Evolutionary conservation across 1,140 invertebrate species (phyloP).

Genomic region (Antheraea pernyi): DNA sequence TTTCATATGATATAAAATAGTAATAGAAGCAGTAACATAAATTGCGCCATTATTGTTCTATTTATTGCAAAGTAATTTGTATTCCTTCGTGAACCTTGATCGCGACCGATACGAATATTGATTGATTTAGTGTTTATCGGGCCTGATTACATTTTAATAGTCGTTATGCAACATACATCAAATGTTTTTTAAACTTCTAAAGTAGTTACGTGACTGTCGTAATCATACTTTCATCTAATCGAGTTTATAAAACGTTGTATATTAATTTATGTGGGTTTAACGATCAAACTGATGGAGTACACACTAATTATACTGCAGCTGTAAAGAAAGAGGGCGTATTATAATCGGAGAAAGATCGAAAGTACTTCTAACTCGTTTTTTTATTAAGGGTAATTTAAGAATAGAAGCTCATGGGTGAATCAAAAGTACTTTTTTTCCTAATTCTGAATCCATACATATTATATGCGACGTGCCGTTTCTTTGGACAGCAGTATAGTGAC

Average conservation of each 20-base stretch:
- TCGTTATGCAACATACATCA: neutral
- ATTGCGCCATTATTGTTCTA: neutral
- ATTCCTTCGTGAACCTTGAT: neutral
- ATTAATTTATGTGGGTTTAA: neutral
- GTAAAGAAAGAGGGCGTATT: too few relatives aligned
- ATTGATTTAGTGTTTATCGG: slow-evolving; percentile 3
- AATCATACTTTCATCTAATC: neutral
- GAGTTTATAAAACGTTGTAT: neutral
- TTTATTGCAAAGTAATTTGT: neutral
- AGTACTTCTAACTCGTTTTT: too few relatives aligned
- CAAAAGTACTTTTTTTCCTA: too few relatives aligned
- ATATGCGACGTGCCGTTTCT: too few relatives aligned
- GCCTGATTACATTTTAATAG: slow-evolving; percentile 1
- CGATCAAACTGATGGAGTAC: too few relatives aligned
- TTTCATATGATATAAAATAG: too few relatives aligned
- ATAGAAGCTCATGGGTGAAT: too few relatives aligned
- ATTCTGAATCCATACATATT: too few relatives aligned
- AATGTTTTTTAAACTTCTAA: neutral
- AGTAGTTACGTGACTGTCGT: neutral
- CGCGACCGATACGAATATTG: slow-evolving; percentile 1
- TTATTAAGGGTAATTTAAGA: too few relatives aligned
- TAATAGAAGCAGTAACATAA: neutral
- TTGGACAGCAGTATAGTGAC: too few relatives aligned
- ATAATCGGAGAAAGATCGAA: too few relatives aligned
- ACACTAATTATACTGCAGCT: too few relatives aligned